phyloP scores from a whole-genome alignment of 2,113 vertebrate species.

The Erythrocebus patas region DNA sequence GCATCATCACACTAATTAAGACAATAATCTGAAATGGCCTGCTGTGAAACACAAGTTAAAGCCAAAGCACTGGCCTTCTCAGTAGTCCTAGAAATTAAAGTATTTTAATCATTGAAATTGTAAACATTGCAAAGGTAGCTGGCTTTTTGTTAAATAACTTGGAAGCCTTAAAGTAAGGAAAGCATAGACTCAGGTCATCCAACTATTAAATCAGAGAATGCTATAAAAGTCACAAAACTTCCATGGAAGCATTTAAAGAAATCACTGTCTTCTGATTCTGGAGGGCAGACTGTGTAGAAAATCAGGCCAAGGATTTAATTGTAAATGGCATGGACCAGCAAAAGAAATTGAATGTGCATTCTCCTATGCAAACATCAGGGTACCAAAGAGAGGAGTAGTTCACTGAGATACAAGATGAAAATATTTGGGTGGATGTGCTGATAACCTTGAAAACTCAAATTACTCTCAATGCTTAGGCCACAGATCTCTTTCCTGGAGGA shows the following conservation, averaged over 20 bases:
- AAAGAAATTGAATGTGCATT: background rate
- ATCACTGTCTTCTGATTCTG: background rate
- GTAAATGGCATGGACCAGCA: background rate
- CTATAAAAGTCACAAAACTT: background rate
- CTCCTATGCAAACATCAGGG: background rate
- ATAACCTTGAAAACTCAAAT: background rate
- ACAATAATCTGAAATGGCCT: background rate
- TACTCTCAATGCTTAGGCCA: background rate
- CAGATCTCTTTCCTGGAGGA: background rate
- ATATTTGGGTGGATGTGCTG: background rate
- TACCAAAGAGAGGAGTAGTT: background rate
- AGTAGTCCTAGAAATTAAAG: background rate
- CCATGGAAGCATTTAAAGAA: background rate
- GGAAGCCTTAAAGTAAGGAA: background rate
- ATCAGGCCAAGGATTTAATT: background rate
- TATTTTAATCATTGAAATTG: background rate
- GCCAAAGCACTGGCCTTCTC: background rate
- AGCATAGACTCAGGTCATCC: background rate
- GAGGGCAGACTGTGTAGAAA: background rate
- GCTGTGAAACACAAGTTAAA: background rate
- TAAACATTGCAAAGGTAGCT: constrained; percentile 11
- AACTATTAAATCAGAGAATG: background rate
- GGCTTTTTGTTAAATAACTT: background rate
- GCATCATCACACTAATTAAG: background rate
- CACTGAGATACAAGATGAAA: background rate